These are phyloP conservation scores for Diorhabda sublineata DNA, from an alignment of 1,140 invertebrate genomes.

Conservation along the genomic window DNA sequence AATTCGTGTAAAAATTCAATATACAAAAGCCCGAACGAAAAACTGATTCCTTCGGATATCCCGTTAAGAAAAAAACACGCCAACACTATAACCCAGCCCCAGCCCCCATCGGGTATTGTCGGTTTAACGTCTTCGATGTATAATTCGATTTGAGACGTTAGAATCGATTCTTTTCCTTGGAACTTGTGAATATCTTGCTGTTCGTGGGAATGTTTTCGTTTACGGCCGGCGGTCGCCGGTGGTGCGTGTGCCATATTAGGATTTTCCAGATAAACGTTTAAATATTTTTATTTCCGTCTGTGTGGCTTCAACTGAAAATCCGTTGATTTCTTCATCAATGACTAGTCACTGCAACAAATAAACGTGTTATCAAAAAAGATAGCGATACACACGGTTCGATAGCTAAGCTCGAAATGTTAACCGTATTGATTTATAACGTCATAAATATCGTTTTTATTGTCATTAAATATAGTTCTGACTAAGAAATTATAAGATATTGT, in stretches of 20 bases:
- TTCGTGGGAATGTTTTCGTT: conserved; percentile 18
- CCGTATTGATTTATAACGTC: too few species aligned
- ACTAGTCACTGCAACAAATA: neutral
- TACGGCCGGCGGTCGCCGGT: neutral
- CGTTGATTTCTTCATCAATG: too few species aligned
- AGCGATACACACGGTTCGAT: too few species aligned
- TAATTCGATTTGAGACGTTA: conserved; percentile 23
- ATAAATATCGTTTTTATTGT: too few species aligned
- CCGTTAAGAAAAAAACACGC: conserved; percentile 81
- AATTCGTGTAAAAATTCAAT: conserved; percentile 85
- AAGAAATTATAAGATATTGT: too few species aligned
- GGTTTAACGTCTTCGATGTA: conserved; percentile 43
- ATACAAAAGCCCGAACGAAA: conserved; percentile 87
- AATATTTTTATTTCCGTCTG: neutral
- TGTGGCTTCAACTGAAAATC: neutral
- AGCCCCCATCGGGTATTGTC: conserved; percentile 65
- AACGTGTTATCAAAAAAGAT: neutral
- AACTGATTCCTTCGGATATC: conserved; percentile 91
- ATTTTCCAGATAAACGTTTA: neutral
- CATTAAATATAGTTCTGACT: too few species aligned
- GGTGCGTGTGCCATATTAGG: conserved; percentile 7
- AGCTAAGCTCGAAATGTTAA: too few species aligned
- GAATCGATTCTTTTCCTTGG: conserved; percentile 27
- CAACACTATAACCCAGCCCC: conserved; percentile 85
- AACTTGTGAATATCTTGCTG: conserved; percentile 14